These are phyloP conservation scores for Okapia johnstoni DNA, from an alignment of 2,113 vertebrate genomes.

Conservation along the genomic window DNA sequence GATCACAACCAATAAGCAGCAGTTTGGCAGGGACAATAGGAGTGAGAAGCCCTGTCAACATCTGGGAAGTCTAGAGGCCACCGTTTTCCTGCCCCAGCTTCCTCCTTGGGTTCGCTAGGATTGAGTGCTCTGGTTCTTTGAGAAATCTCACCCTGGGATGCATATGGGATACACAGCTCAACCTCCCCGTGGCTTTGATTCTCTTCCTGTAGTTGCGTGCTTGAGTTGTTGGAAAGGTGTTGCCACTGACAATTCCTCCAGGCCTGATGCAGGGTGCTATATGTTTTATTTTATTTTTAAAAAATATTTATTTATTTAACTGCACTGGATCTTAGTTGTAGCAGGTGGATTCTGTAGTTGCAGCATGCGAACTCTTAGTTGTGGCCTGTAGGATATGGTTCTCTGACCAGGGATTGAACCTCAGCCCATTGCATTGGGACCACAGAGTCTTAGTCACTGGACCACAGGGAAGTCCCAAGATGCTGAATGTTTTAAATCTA, in stretches of 20 bases:
- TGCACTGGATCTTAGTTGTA: not conserved
- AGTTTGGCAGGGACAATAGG: not conserved
- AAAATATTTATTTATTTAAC: not conserved
- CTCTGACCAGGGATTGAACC: not conserved
- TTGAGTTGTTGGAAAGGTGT: not conserved
- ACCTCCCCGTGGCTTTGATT: not conserved
- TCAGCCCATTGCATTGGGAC: not conserved
- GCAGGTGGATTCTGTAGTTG: not conserved
- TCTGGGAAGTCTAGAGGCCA: not conserved
- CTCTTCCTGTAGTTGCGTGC: fast-evolving
- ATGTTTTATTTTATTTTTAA: not conserved
- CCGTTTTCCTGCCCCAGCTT: not conserved
- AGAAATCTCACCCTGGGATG: not conserved
- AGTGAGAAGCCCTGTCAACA: not conserved
- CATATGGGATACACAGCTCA: not conserved
- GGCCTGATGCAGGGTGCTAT: not conserved
- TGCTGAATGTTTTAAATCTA: not conserved
- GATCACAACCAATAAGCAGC: not conserved
- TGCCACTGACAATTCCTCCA: not conserved
- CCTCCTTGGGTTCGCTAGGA: not conserved
- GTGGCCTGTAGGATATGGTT: not conserved
- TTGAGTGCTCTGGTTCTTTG: not conserved
- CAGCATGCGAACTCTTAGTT: not conserved
- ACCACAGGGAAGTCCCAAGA: not conserved
- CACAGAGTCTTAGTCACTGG: not conserved